Evolutionary conservation across 2,888 invertebrate genomes (phyloP), one percentile per base, ranked within the genome.

Genomic region (Timandra comae): DNA sequence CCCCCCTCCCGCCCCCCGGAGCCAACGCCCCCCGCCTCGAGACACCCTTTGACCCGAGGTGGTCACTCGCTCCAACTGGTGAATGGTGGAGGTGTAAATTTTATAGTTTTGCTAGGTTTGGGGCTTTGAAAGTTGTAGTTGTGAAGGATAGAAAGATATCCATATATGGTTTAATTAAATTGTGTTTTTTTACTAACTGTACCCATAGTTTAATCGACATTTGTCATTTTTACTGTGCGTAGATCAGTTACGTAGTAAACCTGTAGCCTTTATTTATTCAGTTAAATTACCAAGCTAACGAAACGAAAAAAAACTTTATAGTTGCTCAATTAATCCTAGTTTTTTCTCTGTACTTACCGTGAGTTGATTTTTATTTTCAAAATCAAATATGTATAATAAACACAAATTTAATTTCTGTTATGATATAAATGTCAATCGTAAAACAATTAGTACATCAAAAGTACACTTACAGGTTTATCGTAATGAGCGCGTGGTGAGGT

Each of bases 1-100:
- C 70, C 73, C 56, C 45, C 66, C 52, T 58, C 63, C 60, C 27
- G 24, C 12, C 12, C 27, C 43, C 32, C 29, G n/a, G n/a, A n/a
- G n/a, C n/a, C n/a, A n/a, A n/a, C n/a, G n/a, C 22, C 30, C 30
- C 30, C 41, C 23, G 24, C 29, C 26, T 32, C 49, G 56, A 46
- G 38, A 52, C 63, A 56, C 69, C 68, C 68, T 56, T 52, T 78
- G 77, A 77, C 73, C 72, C 67, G 68, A 55, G 67, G 65, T 35
- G 72, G 64, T 11, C 5, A 8, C 23, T 9, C n/a, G 7, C 58
- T 77, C n/a, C n/a, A n/a, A n/a, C n/a, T n/a, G n/a, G n/a, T n/a
- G n/a, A n/a, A n/a, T n/a, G n/a, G n/a, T n/a, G n/a, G n/a, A n/a
- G n/a, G n/a, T n/a, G n/a, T n/a, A n/a, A n/a, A n/a, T n/a, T n/a